Evolutionary conservation across 2,888 invertebrate species (phyloP), one percentile per base, ranked within the genome.

Genomic region (Cheilosia vulpina): DNA sequence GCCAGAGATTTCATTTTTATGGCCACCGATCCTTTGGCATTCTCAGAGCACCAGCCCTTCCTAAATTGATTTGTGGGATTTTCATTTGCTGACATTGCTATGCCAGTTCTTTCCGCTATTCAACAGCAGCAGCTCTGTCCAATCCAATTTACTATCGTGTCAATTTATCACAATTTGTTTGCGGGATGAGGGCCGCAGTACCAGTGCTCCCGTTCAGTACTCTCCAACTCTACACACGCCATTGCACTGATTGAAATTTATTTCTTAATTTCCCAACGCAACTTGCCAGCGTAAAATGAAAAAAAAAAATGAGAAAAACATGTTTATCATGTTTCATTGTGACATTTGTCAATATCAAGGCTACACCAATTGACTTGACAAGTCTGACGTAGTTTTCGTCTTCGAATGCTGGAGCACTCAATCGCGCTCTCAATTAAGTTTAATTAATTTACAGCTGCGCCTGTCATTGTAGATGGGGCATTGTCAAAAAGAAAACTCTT

Each of bases 121-220:
- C 41, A 65, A 34, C 65, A 69, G 62, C 73, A 73, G 69, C 69
- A 75, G 52, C 62, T 62, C 68, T 63, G 89, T 89, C 89, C 90
- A 89, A 90, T 89, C 89, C 89, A 89, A 90, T 90, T 90, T 90
- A 90, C 90, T 90, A 90, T 90, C 90, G 88, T 88, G 89, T 90
- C 89, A 90, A 90, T 90, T 90, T 90, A 90, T 90, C 90, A 90
- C 90, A 90, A 90, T 90, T 90, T 90, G 89, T 89, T 89, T 87
- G 88, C 87, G 66, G 76, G 63, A 79, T 66, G 65, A 13, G 58
- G 71, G 68, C 52, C 47, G 19, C 31, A 31, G 21, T 17, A 53
- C 17, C 7, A 57, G 1, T 17, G 4, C 38, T 9, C 11, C 38
- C 1, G 5, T 21, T 13, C 17, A 7, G 43, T 21, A 53, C 80